Evolutionary conservation across 2,888 invertebrate species (phyloP).

Genomic region (Chydorus sphaericus): DNA sequence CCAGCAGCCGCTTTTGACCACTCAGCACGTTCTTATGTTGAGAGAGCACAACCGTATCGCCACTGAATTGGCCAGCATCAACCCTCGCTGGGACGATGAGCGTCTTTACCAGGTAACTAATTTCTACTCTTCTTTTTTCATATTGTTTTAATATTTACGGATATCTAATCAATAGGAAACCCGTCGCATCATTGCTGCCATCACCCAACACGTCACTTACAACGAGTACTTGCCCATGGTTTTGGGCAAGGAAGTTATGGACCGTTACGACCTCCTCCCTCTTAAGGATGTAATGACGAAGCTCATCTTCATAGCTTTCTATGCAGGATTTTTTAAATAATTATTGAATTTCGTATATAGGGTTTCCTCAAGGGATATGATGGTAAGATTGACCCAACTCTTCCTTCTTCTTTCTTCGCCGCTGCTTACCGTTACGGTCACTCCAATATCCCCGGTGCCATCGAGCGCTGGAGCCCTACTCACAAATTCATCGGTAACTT

Average conservation of each 20-base stretch:
- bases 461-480: slow-evolving; percentile 26
- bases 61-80: slow-evolving; percentile 18
- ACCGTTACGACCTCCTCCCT: slow-evolving; percentile 21
- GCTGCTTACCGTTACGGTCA: slow-evolving; percentile 28
- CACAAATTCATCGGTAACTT: slow-evolving; percentile 25
- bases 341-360: slow-evolving; percentile 36
- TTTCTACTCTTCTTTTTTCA: slow-evolving; percentile 1
- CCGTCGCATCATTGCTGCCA: slow-evolving; percentile 25
- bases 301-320: neutral
- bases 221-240: slow-evolving; percentile 28
- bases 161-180: slow-evolving; percentile 22
- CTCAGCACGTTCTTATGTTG: slow-evolving; percentile 24
- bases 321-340: too few species aligned
- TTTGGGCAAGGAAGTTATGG: slow-evolving; percentile 24
- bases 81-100: slow-evolving; percentile 26
- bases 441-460: slow-evolving; percentile 26
- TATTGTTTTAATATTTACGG: neutral
- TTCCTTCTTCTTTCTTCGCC: slow-evolving; percentile 24
- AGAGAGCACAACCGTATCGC: slow-evolving; percentile 31
- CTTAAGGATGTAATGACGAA: slow-evolving; percentile 7
- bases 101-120: slow-evolving; percentile 21
- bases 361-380: slow-evolving; percentile 48
- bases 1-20: slow-evolving; percentile 25
- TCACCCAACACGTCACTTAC: slow-evolving; percentile 26
- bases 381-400: slow-evolving; percentile 19